Percentiles rank a stretch among this genome's conserved stretches.
Evolutionary conservation across 2,888 invertebrate genomes (phyloP).

Genomic region (Calameuta idolon): DNA sequence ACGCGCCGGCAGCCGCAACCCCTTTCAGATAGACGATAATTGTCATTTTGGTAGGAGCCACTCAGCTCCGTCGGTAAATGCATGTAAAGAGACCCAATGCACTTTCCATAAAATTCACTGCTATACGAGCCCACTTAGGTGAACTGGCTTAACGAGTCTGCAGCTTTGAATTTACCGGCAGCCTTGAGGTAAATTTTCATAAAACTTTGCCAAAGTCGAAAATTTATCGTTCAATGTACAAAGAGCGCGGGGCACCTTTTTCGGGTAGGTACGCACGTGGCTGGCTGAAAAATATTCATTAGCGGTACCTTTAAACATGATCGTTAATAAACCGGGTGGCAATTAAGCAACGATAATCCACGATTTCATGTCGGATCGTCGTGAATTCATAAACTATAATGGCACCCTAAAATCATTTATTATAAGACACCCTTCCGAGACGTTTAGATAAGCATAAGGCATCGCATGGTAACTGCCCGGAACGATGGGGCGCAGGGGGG

Average conservation of each 20-base stretch:
- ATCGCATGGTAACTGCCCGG: background rate
- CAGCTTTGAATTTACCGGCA: background rate
- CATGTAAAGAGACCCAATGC: slow-evolving; percentile 60
- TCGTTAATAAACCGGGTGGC: background rate
- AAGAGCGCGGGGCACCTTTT: background rate
- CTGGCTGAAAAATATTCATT: background rate
- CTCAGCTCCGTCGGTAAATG: slow-evolving; percentile 51
- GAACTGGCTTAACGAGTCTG: slow-evolving; percentile 58
- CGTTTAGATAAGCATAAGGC: background rate
- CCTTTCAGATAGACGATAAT: slow-evolving; percentile 52
- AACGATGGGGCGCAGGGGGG: background rate
- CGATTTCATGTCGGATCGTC: background rate
- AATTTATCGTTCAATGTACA: background rate
- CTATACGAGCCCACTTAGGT: slow-evolving; percentile 66
- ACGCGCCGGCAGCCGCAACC: slow-evolving; percentile 27
- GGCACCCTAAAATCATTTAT: background rate
- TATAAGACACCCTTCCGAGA: background rate
- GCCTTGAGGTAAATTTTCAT: background rate
- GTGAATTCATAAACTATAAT: background rate
- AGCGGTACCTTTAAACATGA: background rate
- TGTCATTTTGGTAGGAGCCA: slow-evolving; percentile 49
- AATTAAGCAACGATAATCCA: background rate
- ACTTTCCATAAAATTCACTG: slow-evolving; percentile 67
- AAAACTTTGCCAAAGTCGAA: background rate
- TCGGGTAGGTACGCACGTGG: background rate